A percentile compares a stretch with the other conserved stretches of the same genome.
These are phyloP conservation scores for Coracias cyanogaster DNA, from an alignment of 2,797 vertebrate genomes.

Conservation along the genomic window DNA sequence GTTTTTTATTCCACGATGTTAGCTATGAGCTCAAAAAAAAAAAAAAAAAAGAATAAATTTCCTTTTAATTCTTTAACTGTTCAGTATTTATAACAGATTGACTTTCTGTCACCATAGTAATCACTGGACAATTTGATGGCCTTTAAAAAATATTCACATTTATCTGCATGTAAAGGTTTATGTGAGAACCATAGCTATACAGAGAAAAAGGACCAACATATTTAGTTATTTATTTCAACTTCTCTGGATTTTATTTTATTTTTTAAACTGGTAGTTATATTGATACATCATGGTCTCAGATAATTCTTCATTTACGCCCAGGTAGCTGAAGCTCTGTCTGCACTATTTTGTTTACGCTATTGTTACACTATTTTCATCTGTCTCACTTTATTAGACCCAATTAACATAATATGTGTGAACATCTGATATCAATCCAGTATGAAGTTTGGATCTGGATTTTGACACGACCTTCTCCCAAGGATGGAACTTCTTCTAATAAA, in stretches of 20 bases:
- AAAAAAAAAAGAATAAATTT: neutral
- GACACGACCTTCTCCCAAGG: neutral
- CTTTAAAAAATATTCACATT: neutral
- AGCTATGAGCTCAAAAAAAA: neutral
- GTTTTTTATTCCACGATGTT: neutral
- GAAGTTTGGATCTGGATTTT: neutral
- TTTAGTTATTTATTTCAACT: neutral
- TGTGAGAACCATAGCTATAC: neutral
- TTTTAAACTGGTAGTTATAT: neutral
- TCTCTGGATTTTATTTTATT: neutral
- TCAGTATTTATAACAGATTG: neutral
- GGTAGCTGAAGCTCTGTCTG: neutral
- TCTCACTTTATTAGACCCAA: neutral
- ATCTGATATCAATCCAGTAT: neutral
- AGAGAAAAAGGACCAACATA: neutral
- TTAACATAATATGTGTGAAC: neutral
- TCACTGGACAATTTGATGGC: neutral
- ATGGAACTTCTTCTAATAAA: neutral
- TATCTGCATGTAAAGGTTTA: neutral
- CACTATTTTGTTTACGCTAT: neutral
- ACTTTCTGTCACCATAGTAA: neutral
- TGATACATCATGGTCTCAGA: neutral
- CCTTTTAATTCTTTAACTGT: neutral
- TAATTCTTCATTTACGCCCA: neutral
- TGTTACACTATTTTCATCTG: neutral